Evolutionary conservation across 2,113 vertebrate genomes (phyloP).

Genomic region (Menidia beryllina): DNA sequence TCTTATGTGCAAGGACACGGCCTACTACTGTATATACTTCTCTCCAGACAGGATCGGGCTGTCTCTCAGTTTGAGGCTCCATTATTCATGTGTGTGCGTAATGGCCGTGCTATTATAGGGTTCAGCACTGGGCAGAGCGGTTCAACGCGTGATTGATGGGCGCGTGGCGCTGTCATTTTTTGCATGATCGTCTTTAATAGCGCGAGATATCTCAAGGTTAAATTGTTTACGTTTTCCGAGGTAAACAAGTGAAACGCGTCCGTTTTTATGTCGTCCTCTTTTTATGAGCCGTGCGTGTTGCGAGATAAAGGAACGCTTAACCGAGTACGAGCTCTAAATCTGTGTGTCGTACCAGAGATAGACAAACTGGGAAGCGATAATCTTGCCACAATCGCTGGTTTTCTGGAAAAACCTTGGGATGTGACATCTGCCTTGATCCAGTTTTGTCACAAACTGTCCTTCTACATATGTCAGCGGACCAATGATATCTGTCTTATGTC

Average conservation of each 20-base stretch:
- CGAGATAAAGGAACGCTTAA: too few species aligned
- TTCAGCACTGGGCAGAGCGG: constrained; percentile 28
- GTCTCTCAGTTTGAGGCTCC: constrained; percentile 30
- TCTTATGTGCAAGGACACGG: constrained; percentile 34
- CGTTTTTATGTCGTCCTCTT: background rate
- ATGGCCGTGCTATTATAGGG: constrained; percentile 43
- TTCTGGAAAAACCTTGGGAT: background rate
- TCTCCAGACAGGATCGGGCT: background rate
- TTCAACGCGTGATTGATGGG: constrained; percentile 51
- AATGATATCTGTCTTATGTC: too few species aligned
- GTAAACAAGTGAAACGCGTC: constrained; percentile 46
- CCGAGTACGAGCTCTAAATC: too few species aligned
- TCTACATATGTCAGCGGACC: background rate
- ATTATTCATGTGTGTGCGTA: constrained; percentile 51
- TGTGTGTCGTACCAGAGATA: too few species aligned
- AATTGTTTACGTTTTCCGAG: constrained; percentile 38
- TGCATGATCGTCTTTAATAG: constrained; percentile 18
- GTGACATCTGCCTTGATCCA: background rate
- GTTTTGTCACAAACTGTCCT: background rate
- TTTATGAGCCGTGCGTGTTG: background rate
- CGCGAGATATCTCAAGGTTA: constrained; percentile 55
- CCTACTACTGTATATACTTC: constrained; percentile 4
- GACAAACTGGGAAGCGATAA: too few species aligned
- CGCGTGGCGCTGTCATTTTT: background rate
- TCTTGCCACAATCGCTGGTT: background rate